phyloP scores from a whole-genome alignment of 2,113 vertebrate genomes.

The Megaceryle torquata region DNA sequence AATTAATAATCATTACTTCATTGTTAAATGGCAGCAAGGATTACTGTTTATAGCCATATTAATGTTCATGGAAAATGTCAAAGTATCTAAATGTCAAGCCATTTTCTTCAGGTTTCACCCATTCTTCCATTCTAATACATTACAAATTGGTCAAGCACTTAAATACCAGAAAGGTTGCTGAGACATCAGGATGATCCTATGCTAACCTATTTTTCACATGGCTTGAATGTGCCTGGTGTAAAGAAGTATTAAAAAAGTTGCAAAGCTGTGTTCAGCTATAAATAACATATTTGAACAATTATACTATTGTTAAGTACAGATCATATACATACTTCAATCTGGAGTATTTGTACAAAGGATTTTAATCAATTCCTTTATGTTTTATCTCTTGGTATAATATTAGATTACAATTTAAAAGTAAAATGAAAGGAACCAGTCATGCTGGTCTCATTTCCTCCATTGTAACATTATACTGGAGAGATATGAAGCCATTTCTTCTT shows the following conservation, averaged over 20 bases:
- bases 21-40: slow-evolving; percentile 43
- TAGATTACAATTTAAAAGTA: neutral
- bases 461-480: neutral
- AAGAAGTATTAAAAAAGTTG: neutral
- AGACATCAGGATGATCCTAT: neutral
- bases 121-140: neutral
- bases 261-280: neutral
- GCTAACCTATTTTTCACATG: neutral
- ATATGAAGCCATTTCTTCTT: neutral
- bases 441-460: neutral
- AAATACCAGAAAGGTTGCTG: neutral
- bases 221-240: neutral
- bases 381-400: neutral
- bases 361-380: neutral
- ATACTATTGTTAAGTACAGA: neutral
- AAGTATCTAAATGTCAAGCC: slow-evolving; percentile 64
- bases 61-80: slow-evolving; percentile 66
- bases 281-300: neutral
- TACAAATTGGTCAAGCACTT: neutral
- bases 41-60: slow-evolving; percentile 47
- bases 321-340: neutral
- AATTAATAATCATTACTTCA: slow-evolving; percentile 65
- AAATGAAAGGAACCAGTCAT: neutral
- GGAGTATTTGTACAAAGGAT: accelerated
- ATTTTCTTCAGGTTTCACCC: slow-evolving; percentile 51